These are phyloP conservation scores for Eulithis testata DNA, from an alignment of 2,888 invertebrate species.

Conservation along the genomic window DNA sequence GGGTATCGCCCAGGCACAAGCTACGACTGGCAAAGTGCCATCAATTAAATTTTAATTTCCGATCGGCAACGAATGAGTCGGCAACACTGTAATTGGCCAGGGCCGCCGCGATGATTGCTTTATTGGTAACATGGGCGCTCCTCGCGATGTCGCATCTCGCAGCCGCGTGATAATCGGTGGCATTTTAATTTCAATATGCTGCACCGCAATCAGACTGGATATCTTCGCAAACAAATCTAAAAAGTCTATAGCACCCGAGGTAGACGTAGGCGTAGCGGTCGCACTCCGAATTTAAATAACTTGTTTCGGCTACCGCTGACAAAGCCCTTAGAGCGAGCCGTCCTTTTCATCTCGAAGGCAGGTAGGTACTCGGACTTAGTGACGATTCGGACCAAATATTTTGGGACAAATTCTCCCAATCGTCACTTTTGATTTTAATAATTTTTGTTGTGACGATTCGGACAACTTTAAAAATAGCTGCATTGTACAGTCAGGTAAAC, in stretches of 20 bases:
- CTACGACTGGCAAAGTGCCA: conserved; percentile 59
- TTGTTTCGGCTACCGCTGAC: conserved; percentile 77
- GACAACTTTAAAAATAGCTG: no score
- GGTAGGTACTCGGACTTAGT: conserved; percentile 38
- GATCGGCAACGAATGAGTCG: conserved; percentile 70
- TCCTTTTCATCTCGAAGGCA: conserved; percentile 57
- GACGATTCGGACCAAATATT: no score
- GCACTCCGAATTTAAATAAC: conserved; percentile 78
- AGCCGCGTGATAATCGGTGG: conserved; percentile 54
- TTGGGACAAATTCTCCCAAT: no score
- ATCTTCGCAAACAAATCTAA: conserved; percentile 49
- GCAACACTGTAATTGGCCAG: conserved; percentile 72
- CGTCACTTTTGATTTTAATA: no score
- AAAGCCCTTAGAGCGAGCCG: conserved; percentile 64
- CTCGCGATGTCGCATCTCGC: conserved; percentile 56
- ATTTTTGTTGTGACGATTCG: no score
- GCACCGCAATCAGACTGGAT: conserved; percentile 36
- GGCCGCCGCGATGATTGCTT: conserved; percentile 75
- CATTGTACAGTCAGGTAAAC: no score
- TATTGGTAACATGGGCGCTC: conserved; percentile 72
- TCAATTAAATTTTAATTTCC: conserved; percentile 82
- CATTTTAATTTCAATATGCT: conserved; percentile 63
- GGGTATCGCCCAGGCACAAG: conserved; percentile 47
- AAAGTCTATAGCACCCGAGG: conserved; percentile 40
- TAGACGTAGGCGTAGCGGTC: conserved; percentile 63